Evolutionary conservation across 2,888 invertebrate species (phyloP).

Genomic region (Calliscelio sp.): DNA sequence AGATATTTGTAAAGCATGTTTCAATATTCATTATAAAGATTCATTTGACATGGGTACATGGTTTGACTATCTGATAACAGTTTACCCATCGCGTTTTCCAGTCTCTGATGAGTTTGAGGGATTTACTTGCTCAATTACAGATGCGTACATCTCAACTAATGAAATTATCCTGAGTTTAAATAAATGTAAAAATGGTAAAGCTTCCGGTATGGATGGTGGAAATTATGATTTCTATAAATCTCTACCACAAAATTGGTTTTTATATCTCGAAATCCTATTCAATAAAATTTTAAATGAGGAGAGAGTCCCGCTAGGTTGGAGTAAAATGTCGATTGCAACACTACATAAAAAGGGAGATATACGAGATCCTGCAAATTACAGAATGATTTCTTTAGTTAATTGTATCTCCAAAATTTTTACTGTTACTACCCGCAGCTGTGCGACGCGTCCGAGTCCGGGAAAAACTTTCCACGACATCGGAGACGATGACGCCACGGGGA

Average conservation of each 20-base stretch:
- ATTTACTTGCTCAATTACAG: no score
- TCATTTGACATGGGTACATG: no score
- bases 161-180: background rate
- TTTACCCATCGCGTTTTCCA: no score
- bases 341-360: background rate
- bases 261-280: background rate
- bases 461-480: no score
- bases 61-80: no score
- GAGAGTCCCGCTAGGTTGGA: background rate
- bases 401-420: constrained; percentile 11
- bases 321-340: background rate
- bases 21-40: no score
- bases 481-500: no score
- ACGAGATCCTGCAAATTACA: background rate
- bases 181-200: background rate
- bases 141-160: background rate
- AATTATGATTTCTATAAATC: background rate
- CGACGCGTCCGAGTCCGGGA: no score
- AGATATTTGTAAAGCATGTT: no score
- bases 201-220: background rate
- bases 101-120: no score
- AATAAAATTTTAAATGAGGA: background rate
- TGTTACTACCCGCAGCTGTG: no score
- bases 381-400: background rate
- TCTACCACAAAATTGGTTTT: constrained; percentile 12